These are phyloP conservation scores for Scylla paramamosain DNA, from an alignment of 1,140 invertebrate species.

Conservation along the genomic window DNA sequence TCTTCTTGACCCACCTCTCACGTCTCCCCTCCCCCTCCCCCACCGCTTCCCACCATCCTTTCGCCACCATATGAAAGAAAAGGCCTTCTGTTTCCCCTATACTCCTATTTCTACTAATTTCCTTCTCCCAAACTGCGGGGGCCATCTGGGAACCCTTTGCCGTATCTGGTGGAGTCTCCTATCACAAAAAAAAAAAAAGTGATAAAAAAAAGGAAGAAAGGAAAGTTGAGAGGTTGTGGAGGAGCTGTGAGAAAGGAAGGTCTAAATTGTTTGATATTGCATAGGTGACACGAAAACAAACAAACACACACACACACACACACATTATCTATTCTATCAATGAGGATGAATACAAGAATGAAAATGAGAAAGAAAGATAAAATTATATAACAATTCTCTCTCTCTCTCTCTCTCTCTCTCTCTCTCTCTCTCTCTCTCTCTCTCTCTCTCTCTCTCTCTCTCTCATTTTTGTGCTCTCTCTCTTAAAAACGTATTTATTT, in stretches of 20 bases:
- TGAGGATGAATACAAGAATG: too few species aligned
- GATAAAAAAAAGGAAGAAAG: neutral
- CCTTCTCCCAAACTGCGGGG: neutral
- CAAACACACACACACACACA: too few species aligned
- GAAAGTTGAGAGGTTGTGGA: neutral
- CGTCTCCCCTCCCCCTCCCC: neutral
- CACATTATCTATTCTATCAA: too few species aligned
- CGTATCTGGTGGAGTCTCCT: neutral
- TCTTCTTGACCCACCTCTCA: neutral
- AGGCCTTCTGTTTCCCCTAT: neutral
- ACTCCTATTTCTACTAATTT: neutral
- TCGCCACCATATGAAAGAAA: neutral
- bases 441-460: too few species aligned
- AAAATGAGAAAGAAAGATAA: too few species aligned
- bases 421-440: too few species aligned
- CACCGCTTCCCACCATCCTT: neutral
- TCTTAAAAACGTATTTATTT: neutral
- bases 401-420: too few species aligned
- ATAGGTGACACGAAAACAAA: too few species aligned
- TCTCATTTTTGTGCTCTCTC: too few species aligned
- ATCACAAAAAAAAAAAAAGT: neutral
- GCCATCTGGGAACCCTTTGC: neutral
- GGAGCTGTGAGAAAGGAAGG: neutral
- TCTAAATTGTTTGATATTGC: too few species aligned
- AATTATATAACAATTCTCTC: too few species aligned